Base-by-base conservation (phyloP, 1,140 invertebrate genomes). In the Panonychus citri region DNA sequence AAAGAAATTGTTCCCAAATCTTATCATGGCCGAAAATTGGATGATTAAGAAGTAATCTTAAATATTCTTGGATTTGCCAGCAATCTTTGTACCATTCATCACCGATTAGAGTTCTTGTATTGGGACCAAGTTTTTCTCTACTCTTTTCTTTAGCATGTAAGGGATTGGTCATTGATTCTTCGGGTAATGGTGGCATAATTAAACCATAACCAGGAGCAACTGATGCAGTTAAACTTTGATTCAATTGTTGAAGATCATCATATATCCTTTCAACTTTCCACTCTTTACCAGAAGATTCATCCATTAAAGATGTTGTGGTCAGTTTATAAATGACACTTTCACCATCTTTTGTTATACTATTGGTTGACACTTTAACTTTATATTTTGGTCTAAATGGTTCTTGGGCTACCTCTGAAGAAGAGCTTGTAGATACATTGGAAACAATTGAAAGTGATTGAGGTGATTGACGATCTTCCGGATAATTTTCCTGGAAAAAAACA, bases 221-320 rank as follows among this genome's bases (percentile, higher is more conserved):
- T 28, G 69, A 67, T 21, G 61, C 65, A 12, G 65, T 56, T 24
- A 73, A 57, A 60, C 67, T 69, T 58, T 73, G 71, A 40, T 73
- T 67, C 15, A 73, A 61, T 66, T 70, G 72, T 59, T 72, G 70
- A 59, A 73, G 64, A 61, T 73, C 71, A 61, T 73, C 71, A 65
- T 68, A 72, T 43, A 67, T 60, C 28, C 71, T 62, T 13, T 30
- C 25, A 1, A 51, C 49, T n/a, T 17, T 51, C 28, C 28, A 26
- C 27, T 51, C 17, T 12, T 24, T 15, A 4, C 46, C 13, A 24
- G 3, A 19, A 10, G 24, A 17, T 15, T 51, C 49, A 12, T 27
- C 28, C n/a, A 13, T 7, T 19, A 51, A 30, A 7, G 49, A 51
- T n/a, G 15, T 51, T 12, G 25, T 51, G 3, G 15, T 12, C 1